A percentile compares a stretch with the other conserved stretches of the same genome.
phyloP scores from a whole-genome alignment of 1,140 invertebrate genomes.

The Drosophila tristis region DNA sequence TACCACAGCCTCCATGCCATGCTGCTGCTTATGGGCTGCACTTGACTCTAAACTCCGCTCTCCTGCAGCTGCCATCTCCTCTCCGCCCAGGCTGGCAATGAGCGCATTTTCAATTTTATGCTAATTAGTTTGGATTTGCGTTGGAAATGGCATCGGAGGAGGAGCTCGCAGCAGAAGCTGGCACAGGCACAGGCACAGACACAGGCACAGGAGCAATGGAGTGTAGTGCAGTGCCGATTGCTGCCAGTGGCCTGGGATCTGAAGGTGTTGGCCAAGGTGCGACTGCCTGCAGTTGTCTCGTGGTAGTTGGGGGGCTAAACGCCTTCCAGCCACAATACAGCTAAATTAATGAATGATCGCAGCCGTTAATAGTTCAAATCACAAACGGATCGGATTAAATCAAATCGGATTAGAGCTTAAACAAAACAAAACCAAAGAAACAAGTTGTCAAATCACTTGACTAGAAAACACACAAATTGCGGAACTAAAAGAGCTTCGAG shows the following conservation, averaged over 20 bases:
- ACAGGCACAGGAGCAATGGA: no score
- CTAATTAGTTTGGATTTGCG: slow-evolving; percentile 66
- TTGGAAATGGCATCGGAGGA: slow-evolving; percentile 1
- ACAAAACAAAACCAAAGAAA: no score
- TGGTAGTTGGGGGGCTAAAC: neutral
- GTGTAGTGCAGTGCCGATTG: neutral
- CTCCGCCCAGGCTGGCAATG: slow-evolving; percentile 21
- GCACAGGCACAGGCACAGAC: no score
- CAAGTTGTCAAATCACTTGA: no score
- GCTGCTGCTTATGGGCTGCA: slow-evolving; percentile 33
- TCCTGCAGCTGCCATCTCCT: neutral
- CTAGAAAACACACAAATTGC: no score
- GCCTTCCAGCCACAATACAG: neutral
- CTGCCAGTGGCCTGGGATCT: neutral
- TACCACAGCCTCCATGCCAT: neutral
- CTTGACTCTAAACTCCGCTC: slow-evolving; percentile 25
- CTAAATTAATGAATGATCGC: no score
- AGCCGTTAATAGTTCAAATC: no score
- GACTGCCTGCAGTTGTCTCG: slow-evolving; percentile 33
- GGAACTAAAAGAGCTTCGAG: no score
- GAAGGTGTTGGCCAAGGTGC: slow-evolving; percentile 31
- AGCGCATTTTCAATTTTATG: slow-evolving; percentile 75
- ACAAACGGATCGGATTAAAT: no score
- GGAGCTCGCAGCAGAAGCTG: neutral
- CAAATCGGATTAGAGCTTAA: no score